Evolutionary conservation across 2,888 invertebrate genomes (phyloP).

Genomic region (Lobophora halterata): DNA sequence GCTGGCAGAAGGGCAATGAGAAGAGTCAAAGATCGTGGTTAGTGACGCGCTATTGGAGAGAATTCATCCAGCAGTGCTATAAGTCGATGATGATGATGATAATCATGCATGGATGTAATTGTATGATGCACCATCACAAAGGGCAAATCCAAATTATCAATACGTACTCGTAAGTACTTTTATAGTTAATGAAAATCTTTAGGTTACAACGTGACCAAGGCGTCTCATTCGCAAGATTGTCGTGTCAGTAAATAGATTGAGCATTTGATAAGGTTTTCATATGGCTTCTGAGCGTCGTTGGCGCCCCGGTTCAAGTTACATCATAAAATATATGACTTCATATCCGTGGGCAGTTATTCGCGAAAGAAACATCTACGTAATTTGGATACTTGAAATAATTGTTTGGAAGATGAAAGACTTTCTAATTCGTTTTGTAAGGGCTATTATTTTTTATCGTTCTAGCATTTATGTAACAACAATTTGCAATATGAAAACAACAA

Average conservation of each 20-base stretch:
- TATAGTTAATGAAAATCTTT: too few species aligned
- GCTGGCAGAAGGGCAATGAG: too few species aligned
- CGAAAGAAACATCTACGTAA: slow-evolving; percentile 2
- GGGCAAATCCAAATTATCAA: too few species aligned
- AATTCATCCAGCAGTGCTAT: too few species aligned
- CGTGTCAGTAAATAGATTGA: slow-evolving; percentile 15
- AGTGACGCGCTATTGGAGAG: too few species aligned
- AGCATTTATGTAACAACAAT: background rate
- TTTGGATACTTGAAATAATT: slow-evolving; percentile 9
- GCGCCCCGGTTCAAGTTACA: slow-evolving; percentile 15
- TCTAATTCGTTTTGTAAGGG: slow-evolving; percentile 15
- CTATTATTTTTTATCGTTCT: slow-evolving; percentile 2
- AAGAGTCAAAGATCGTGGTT: too few species aligned
- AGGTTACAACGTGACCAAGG: slow-evolving; percentile 16
- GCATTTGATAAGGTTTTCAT: slow-evolving; percentile 15
- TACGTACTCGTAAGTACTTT: too few species aligned
- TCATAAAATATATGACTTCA: slow-evolving; percentile 3
- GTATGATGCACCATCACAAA: too few species aligned
- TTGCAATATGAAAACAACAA: background rate
- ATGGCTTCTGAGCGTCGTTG: slow-evolving; percentile 12
- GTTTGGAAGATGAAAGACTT: slow-evolving; percentile 15
- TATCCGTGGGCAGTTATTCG: slow-evolving; percentile 8
- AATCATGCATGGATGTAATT: too few species aligned
- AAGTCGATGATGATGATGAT: too few species aligned
- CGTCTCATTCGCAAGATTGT: slow-evolving; percentile 8